Evolutionary conservation across 2,113 vertebrate genomes (phyloP), one percentile per base, ranked within the genome.

Genomic region (Neodontobutis hainanensis): DNA sequence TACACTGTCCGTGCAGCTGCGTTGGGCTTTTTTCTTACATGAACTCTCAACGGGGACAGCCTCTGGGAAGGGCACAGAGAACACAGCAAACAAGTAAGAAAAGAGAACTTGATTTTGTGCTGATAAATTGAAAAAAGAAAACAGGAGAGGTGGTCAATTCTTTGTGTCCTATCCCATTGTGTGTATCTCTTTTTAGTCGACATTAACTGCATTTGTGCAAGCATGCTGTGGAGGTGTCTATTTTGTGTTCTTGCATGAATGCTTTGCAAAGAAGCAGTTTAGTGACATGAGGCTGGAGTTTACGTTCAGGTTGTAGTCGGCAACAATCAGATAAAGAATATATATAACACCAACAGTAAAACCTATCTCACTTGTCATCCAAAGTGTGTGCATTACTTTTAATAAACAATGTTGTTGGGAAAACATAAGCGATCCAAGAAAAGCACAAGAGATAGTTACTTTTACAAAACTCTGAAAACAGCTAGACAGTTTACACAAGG

Each of bases 201-300:
- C 87, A 87, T 19, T 73, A 60, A 53, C 61, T 70, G 79, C 60
- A 66, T 81, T 70, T 75, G 81, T 71, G 73, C 68, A 47, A 81
- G 83, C 87, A 85, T 87, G 86, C 68, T 84, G 81, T 49, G 52
- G 59, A 83, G 68, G 81, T 86, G 85, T 89, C 82, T 91, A 92
- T 92, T 92, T 92, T 91, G 92, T 88, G 70, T 53, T 87, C 84
- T 81, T 91, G 89, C 90, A 87, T 90, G 88, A 89, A 85, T 74
- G 91, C 53, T 71, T 88, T 65, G 76, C 69, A 75, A 75, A 74
- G 63, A 76, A 57, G 70, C 56, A 81, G 66, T 73, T 65, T 84
- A 90, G 92, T 19, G 89, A 92, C 83, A 81, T 82, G 71, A 83
- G 84, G 82, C 82, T 70, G 5, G 61, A 11, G 64, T 63, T 75